Conservation (phyloP, 2,888 invertebrate genomes). For the Aleiodes leptofemur region DNA sequence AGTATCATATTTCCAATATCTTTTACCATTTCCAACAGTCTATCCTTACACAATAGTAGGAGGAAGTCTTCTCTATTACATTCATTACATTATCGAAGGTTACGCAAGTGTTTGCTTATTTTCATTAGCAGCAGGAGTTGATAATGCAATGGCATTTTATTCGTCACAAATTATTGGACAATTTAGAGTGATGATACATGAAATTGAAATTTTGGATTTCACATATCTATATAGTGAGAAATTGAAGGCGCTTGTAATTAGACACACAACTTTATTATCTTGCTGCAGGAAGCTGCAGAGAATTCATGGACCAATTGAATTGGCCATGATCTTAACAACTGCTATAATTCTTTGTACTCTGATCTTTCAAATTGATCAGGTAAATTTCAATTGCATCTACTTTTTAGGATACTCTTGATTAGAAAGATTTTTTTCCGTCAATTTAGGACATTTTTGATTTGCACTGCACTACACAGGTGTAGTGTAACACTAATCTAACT, state of each 20-base stretch:
- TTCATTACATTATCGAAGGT: slow-evolving; percentile 53
- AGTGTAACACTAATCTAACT: too few species aligned
- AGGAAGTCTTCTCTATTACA: slow-evolving; percentile 48
- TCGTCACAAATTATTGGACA: slow-evolving; percentile 60
- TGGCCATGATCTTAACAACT: slow-evolving; percentile 57
- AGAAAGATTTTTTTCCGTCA: too few species aligned
- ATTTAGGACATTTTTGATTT: too few species aligned
- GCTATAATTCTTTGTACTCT: slow-evolving; percentile 59
- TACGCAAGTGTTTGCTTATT: slow-evolving; percentile 33
- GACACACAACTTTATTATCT: slow-evolving; percentile 49
- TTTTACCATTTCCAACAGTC: slow-evolving; percentile 47
- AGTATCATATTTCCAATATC: slow-evolving; percentile 44
- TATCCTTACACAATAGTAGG: slow-evolving; percentile 56
- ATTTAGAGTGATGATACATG: slow-evolving; percentile 52
- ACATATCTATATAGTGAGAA: slow-evolving; percentile 38
- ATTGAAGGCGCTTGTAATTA: slow-evolving; percentile 50
- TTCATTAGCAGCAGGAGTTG: not conserved
- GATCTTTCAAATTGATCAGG: slow-evolving; percentile 60
- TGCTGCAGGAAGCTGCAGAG: slow-evolving; percentile 54
- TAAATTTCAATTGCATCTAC: slow-evolving; percentile 31
- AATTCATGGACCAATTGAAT: slow-evolving; percentile 59
- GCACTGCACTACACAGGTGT: too few species aligned
- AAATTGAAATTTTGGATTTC: slow-evolving; percentile 46
- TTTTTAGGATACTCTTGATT: too few species aligned
- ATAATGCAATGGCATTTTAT: slow-evolving; percentile 57